A percentile compares a stretch with the other conserved stretches of the same genome.
Evolutionary conservation across 2,797 vertebrate genomes (phyloP).

Genomic region (Pteropus rufus): DNA sequence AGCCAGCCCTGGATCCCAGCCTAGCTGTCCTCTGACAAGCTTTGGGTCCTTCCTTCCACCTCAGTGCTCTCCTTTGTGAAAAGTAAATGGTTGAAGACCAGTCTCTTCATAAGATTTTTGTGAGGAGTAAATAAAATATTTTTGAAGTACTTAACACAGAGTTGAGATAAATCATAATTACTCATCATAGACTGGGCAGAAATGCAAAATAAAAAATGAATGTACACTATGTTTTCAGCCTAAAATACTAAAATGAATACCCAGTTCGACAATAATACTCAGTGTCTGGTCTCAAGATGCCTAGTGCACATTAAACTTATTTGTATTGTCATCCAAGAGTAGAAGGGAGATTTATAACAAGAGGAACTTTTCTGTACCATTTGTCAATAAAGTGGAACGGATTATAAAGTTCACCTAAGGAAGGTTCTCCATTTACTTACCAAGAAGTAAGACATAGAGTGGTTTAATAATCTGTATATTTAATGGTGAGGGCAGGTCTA

Average conservation of each 20-base stretch:
- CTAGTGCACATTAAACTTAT: background rate
- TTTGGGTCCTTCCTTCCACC: background rate
- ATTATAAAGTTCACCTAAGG: background rate
- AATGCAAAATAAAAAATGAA: background rate
- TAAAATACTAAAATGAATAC: background rate
- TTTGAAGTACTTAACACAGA: background rate
- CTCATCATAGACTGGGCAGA: background rate
- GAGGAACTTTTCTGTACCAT: background rate
- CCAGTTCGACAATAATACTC: background rate
- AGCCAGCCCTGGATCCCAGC: background rate
- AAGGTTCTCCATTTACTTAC: background rate
- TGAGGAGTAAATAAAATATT: background rate
- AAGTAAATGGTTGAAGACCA: background rate
- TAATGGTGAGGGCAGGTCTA: background rate
- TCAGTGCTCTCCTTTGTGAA: background rate
- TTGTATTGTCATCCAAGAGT: background rate
- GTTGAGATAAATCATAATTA: background rate
- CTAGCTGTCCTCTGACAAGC: background rate
- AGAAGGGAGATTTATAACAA: background rate
- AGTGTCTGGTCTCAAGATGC: background rate
- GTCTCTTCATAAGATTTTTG: background rate
- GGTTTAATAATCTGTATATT: background rate
- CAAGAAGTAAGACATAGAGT: background rate
- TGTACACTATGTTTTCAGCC: background rate
- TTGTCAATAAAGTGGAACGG: background rate